Evolutionary conservation across 2,888 invertebrate genomes (phyloP).

Genomic region (Chymomyza amoena): DNA sequence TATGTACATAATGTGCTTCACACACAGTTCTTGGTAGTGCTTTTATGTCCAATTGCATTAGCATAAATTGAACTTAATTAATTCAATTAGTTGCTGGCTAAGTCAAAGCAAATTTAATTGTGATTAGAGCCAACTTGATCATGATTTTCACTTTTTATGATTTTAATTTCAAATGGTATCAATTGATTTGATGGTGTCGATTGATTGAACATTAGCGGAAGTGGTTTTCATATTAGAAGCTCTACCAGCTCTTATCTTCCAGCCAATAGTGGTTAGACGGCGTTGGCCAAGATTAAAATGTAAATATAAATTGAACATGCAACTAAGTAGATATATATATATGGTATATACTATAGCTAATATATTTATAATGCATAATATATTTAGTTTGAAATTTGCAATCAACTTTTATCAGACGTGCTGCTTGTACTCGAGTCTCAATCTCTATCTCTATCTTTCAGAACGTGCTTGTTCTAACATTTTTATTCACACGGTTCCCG

Average conservation of each 20-base stretch:
- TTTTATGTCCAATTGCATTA: not conserved
- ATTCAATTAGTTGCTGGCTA: not conserved
- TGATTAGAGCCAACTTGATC: not conserved
- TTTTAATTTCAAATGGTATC: not conserved
- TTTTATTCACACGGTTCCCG: slow-evolving; percentile 70
- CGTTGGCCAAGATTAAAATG: slow-evolving; percentile 12
- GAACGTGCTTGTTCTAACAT: slow-evolving; percentile 71
- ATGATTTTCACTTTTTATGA: slow-evolving; percentile 34
- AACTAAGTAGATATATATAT: not conserved
- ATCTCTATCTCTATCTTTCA: slow-evolving; percentile 25
- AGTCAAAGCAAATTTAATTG: not conserved
- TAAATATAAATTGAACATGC: slow-evolving; percentile 1
- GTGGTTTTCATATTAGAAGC: slow-evolving; percentile 53
- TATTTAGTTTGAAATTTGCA: slow-evolving; percentile 54
- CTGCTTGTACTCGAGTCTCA: not conserved
- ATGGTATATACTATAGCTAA: not conserved
- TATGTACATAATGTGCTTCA: not conserved
- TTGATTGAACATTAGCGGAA: slow-evolving; percentile 70
- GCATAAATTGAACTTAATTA: not conserved
- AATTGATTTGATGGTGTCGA: not conserved
- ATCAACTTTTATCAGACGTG: slow-evolving; percentile 69
- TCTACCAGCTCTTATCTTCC: slow-evolving; percentile 54
- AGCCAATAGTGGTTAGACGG: not conserved
- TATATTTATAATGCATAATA: not conserved
- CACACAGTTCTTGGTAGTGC: not conserved